Percentiles rank a stretch among this genome's conserved stretches.
phyloP scores from a whole-genome alignment of 2,113 vertebrate species.

The Cyphomyrus discorhynchus region DNA sequence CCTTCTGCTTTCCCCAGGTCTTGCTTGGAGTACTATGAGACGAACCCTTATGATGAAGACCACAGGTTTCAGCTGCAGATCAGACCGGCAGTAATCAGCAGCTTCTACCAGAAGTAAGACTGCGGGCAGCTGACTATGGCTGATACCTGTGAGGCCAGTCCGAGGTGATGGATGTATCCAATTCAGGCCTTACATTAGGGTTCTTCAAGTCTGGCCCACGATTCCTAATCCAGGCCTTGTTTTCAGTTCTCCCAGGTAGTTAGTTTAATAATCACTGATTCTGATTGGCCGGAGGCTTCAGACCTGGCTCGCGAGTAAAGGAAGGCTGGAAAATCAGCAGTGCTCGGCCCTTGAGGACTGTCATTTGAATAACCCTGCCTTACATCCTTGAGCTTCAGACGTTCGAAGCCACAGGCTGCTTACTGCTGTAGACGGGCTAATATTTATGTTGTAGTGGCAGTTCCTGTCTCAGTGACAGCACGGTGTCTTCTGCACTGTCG shows the following conservation, averaged over 20 bases:
- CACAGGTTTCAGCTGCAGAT: constrained; percentile 81
- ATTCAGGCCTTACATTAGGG: neutral
- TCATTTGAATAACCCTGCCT: too few species aligned
- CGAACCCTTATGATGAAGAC: constrained; percentile 75
- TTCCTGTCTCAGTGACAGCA: neutral
- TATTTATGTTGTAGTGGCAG: neutral
- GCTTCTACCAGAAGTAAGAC: constrained; percentile 80
- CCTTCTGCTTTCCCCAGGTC: constrained; percentile 54
- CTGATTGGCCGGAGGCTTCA: too few species aligned
- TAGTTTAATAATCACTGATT: too few species aligned
- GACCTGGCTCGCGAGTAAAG: too few species aligned
- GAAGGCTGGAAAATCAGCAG: too few species aligned
- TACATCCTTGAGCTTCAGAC: neutral
- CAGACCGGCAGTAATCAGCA: constrained; percentile 71
- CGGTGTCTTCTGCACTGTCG: neutral
- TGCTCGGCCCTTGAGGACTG: too few species aligned
- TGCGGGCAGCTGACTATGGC: neutral
- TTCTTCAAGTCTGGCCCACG: too few species aligned
- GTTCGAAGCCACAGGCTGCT: neutral
- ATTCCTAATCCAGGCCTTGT: too few species aligned
- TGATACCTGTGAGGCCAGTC: neutral
- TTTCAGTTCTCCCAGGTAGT: too few species aligned
- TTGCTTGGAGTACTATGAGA: constrained; percentile 85
- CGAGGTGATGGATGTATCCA: neutral
- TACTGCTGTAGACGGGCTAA: neutral